Evolutionary conservation across 2,888 invertebrate species (phyloP).

Genomic region (Thalpophila matura): DNA sequence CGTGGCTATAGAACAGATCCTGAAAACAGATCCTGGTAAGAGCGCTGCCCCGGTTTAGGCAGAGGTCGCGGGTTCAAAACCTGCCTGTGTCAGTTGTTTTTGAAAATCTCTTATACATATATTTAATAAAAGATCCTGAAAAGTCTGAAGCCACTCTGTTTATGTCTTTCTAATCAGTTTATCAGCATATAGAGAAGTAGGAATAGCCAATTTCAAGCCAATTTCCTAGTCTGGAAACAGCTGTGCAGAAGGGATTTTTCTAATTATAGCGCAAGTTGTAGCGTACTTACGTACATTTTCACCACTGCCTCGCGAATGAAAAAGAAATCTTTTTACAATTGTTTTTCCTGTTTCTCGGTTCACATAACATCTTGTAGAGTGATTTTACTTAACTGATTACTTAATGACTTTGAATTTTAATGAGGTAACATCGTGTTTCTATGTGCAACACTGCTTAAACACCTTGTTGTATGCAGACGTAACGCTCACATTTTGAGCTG

Average conservation of each 20-base stretch:
- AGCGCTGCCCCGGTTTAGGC: too few relatives aligned
- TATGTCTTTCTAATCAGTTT: conserved; percentile 1
- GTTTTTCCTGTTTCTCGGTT: conserved; percentile 6
- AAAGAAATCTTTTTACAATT: neutral
- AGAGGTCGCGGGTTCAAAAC: too few relatives aligned
- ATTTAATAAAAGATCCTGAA: too few relatives aligned
- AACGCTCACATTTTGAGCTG: neutral
- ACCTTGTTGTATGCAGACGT: conserved; percentile 20
- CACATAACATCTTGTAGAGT: neutral
- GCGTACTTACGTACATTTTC: neutral
- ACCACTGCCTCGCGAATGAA: conserved; percentile 19
- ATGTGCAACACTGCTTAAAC: conserved; percentile 12
- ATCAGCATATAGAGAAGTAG: neutral
- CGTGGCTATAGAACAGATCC: too few relatives aligned
- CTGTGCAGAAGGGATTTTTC: neutral
- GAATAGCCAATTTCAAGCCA: neutral
- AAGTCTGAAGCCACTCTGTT: too few relatives aligned
- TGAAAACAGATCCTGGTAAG: too few relatives aligned
- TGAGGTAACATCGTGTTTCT: conserved; percentile 16
- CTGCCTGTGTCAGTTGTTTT: too few relatives aligned
- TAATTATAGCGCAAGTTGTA: conserved; percentile 23
- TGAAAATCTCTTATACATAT: too few relatives aligned
- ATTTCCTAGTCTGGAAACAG: neutral
- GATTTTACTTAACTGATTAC: conserved; percentile 29
- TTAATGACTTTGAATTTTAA: conserved; percentile 17